A percentile compares a stretch with the other conserved stretches of the same genome.
Evolutionary conservation across 64 coral and sea anemone genomes (phyloP).

Genomic region (Platygyra sinensis): DNA sequence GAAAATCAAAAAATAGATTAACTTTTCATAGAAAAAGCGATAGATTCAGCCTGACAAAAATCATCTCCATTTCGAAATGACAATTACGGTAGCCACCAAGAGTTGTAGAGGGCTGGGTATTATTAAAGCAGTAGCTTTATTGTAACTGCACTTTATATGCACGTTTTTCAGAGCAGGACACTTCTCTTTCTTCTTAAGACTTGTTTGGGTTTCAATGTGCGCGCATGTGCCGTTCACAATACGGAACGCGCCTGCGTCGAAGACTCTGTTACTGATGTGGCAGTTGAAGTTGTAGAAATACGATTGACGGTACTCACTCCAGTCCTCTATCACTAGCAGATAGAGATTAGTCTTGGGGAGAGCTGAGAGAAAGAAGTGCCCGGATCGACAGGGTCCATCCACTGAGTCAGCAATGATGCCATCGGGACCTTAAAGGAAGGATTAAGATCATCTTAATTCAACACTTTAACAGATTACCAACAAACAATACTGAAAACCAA

Average conservation of each 20-base stretch:
- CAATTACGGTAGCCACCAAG: neutral
- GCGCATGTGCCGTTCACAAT: constrained; percentile 98
- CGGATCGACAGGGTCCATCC: constrained; percentile 81
- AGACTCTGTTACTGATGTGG: constrained; percentile 90
- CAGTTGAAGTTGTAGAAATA: constrained; percentile 99
- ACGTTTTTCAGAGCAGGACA: constrained; percentile 86
- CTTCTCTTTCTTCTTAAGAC: constrained; percentile 80
- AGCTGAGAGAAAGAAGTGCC: constrained; percentile 81
- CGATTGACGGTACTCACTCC: constrained; percentile 85
- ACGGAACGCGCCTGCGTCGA: constrained; percentile 93
- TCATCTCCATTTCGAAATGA: neutral
- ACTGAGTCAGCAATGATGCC: constrained; percentile 71
- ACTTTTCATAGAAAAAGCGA: neutral
- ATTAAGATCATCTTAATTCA: neutral
- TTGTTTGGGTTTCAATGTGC: constrained; percentile 83
- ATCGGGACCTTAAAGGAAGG: constrained; percentile 43
- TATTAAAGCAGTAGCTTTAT: constrained; percentile 21
- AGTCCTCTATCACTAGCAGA: constrained; percentile 90
- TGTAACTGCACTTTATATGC: constrained; percentile 88
- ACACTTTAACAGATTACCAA: neutral
- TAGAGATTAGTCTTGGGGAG: constrained; percentile 92
- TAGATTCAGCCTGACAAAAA: neutral
- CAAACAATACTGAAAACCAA: too few relatives aligned
- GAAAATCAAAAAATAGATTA: neutral
- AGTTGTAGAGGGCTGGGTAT: neutral